A percentile compares a stretch with the other conserved stretches of the same genome.
Evolutionary conservation across 2,888 invertebrate genomes (phyloP).

Genomic region (Thymelicus sylvestris): DNA sequence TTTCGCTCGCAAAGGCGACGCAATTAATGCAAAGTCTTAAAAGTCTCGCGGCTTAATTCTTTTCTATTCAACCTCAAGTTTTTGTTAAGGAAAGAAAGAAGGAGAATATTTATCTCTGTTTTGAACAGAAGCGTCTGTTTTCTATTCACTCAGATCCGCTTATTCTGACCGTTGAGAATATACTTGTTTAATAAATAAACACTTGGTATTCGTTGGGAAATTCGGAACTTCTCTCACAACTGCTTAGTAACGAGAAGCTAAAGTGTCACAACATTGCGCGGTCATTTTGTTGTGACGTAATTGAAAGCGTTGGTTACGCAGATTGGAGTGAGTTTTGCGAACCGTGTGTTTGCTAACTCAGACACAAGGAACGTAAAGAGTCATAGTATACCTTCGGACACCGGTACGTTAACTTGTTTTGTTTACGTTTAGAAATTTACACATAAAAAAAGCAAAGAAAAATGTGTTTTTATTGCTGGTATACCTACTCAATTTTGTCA

Average conservation of each 20-base stretch:
- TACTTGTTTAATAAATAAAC: conserved; percentile 38
- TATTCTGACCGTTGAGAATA: conserved; percentile 33
- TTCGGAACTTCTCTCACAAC: conserved; percentile 13
- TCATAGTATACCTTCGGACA: too few relatives aligned
- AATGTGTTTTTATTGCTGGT: too few relatives aligned
- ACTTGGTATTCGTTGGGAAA: conserved; percentile 21
- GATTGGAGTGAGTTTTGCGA: background rate
- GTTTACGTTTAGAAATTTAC: too few relatives aligned
- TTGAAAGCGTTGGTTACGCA: conserved; percentile 1
- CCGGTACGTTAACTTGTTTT: too few relatives aligned
- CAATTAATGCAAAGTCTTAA: conserved; percentile 35
- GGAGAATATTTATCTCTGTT: conserved; percentile 30
- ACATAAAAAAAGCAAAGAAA: too few relatives aligned
- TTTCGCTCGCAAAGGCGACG: conserved; percentile 14
- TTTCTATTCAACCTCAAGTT: conserved; percentile 25
- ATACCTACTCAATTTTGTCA: too few relatives aligned
- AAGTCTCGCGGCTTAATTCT: conserved; percentile 22
- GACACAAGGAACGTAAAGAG: too few relatives aligned
- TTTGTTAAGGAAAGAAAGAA: conserved; percentile 26
- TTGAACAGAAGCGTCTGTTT: conserved; percentile 30
- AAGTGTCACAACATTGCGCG: conserved; percentile 9
- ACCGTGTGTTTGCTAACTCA: background rate
- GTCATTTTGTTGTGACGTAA: conserved; percentile 12
- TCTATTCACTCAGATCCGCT: conserved; percentile 32
- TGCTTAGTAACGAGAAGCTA: background rate